Base-by-base conservation (phyloP, 2,113 vertebrate genomes). In the Scomber colias region DNA sequence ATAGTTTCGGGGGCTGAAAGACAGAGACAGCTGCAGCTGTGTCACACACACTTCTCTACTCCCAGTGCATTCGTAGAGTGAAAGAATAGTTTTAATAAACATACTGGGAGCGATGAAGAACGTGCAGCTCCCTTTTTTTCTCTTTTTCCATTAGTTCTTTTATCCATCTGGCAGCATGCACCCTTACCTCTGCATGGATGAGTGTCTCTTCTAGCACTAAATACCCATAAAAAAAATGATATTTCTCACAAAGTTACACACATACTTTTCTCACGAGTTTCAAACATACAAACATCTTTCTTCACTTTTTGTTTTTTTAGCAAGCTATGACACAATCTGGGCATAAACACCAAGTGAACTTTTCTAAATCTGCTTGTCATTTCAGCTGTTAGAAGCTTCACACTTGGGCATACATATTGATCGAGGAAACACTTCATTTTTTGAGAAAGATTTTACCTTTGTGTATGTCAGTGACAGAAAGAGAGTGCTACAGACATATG, bases 81-180 rank as follows among this genome's bases (percentile, higher is more conserved):
- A 87, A 65, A 66, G 71, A 82, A 68, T 66, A 87, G 71, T 84
- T 90, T 83, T 86, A 88, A 90, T 85, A 86, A 81, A 91, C 82
- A 85, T 50, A 79, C 82, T 76, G 78, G 74, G 69, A 89, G 77
- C 56, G 46, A 71, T 62, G 76, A 81, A 70, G 31, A 81, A 15
- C 19, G 45, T 11, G 54, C 62, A 40, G 48, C 50, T 69, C 62
- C 49, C 53, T 63, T 44, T 66, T 60, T 27, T 30, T 2, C 6
- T 1, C 8, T 24, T 54, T 67, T 73, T 80, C 57, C 64, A 77
- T 86, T 71, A 62, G 31, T 51, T 5, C 57, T 77, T 85, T 87
- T 45, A 79, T 82, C 64, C 80, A 72, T 75, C 82, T 65, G 53
- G 80, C 69, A 66, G 30, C 74, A 24, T 65, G 59, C 59, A 16